Evolutionary conservation across 2,113 vertebrate genomes (phyloP), one percentile per base, ranked within the genome.

Genomic region (Hemichromis elongatus): DNA sequence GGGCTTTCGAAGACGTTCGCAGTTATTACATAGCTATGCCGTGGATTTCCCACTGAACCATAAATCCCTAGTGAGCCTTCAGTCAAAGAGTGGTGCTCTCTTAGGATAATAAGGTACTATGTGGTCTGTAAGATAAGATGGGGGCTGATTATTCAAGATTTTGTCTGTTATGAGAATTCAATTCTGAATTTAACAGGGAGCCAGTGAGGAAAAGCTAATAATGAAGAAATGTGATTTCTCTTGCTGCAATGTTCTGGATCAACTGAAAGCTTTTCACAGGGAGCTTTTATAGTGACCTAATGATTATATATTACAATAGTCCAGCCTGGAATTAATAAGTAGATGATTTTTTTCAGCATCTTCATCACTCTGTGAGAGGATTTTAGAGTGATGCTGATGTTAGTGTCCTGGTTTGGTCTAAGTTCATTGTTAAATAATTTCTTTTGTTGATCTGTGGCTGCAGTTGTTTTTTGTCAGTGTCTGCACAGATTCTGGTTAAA

Each of bases 61-160:
- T 37, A 63, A 63, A 63, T 37, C 59, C 59, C 59, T 0, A 24
- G 0, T 42, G 40, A 66, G 21, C 35, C 35, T 68, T 40, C 35
- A 24, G 59, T 35, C 10, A 12, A n/a, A 68, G 63, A 24, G 12
- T 2, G 5, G 40, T 68, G 35, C n/a, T 68, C 7, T 68, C 4
- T 1, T 24, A 1, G n/a, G 40, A 9, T 45, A 1, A 45, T 70
- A 26, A 0, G 19, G 33, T 40, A n/a, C 2, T 13, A 10, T 0
- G 66, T 26, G 66, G 13, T 6, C 21, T 70, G 16, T 70, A 42
- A 45, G 21, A 45, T 18, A 45, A 42, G 37, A 45, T 0, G 21
- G 37, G 24, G 13, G 37, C 63, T 70, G 66, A 70, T 45, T 45
- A 6, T 70, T 47, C 14, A 47, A 6, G 45, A 13, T 47, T 47